Base-by-base conservation (phyloP, 2,113 vertebrate genomes). In the Mola mola region DNA sequence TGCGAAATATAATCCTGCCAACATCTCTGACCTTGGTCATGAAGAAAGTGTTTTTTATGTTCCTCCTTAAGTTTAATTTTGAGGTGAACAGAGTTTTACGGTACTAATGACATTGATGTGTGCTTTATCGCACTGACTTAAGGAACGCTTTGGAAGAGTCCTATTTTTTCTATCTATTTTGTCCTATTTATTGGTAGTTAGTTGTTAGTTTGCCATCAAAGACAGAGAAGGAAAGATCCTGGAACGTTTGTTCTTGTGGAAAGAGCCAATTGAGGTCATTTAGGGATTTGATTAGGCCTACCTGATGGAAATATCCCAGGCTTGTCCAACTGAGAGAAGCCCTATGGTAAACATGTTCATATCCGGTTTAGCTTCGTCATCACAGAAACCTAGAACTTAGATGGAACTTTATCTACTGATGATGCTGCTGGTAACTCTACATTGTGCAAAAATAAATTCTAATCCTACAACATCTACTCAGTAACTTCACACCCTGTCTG, bases 281-380 rank as follows among this genome's bases (percentile, higher is more conserved):
- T 2, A 1, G 10, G 21, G 15, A 29, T 43, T 17, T 51, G 37
- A 65, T 58, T 11, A 20, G 19, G 38, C 1, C 22, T 38, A 28
- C 7, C 26, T 37, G 29, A 5, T 11, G 9, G 20, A 34, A 7
- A 24, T 47, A 66, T 41, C 53, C 38, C 0, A 0, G 8, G 4
- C 42, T 56, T 15, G 5, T 55, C 33, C 8, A 33, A 20, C 4
- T 26, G 8, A 41, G 15, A 16, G 29, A 34, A 15, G 38, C 25
- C 28, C 15, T 8, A 1, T 20, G 29, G 10, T 13, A 43, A 26
- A 29, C 28, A 69, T 3, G 5, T 47, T 28, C 20, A 64, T 21
- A 56, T 57, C 31, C n/a, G 21, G 8, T 62, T 19, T 24, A 24
- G 46, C 26, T 47, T 64, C 29, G 8, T 37, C 42, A 22, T 49